Evolutionary conservation across 2,888 invertebrate species (phyloP).

Genomic region (Tenthredo livida): DNA sequence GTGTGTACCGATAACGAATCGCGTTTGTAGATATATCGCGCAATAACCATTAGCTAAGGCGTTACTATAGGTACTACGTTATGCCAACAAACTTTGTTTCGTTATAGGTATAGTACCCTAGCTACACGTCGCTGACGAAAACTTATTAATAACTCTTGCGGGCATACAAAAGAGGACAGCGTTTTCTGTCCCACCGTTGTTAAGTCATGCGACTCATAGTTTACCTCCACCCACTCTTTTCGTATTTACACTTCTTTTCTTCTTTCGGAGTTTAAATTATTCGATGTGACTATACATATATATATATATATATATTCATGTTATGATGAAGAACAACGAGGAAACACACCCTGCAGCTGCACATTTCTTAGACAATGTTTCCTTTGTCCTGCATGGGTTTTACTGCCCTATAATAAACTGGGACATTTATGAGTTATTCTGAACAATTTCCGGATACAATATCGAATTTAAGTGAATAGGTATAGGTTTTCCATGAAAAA

Average conservation of each 20-base stretch:
- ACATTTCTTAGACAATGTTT: conserved; percentile 3
- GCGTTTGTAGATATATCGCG: background rate
- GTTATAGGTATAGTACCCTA: conserved; percentile 5
- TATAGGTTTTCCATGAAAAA: background rate
- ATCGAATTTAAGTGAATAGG: background rate
- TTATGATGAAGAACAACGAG: background rate
- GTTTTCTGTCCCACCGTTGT: background rate
- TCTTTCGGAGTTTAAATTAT: background rate
- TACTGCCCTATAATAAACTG: background rate
- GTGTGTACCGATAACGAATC: background rate
- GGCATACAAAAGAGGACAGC: background rate
- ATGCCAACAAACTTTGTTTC: conserved; percentile 30
- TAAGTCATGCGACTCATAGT: background rate
- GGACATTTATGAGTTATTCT: background rate
- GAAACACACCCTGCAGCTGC: background rate
- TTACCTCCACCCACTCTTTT: background rate
- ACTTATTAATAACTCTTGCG: conserved; percentile 22
- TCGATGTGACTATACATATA: background rate
- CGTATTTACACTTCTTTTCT: background rate
- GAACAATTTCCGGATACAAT: background rate
- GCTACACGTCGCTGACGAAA: background rate
- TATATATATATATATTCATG: background rate
- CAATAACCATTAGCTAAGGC: background rate
- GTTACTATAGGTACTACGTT: background rate
- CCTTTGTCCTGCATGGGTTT: background rate